These are phyloP conservation scores for Clanis bilineata DNA, from an alignment of 2,888 invertebrate species.

Conservation along the genomic window DNA sequence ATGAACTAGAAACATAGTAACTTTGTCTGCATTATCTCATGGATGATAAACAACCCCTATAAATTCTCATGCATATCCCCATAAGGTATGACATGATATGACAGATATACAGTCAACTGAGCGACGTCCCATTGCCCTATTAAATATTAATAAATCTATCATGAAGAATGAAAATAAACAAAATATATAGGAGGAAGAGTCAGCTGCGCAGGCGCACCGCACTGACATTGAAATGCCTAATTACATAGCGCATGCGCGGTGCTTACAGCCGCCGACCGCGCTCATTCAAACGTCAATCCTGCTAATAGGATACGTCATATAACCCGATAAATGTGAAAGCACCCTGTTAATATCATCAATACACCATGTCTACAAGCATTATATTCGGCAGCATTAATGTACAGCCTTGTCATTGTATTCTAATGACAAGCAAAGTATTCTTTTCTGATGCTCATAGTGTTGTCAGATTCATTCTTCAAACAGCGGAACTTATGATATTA, in stretches of 20 bases:
- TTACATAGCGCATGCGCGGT: slow-evolving; percentile 51
- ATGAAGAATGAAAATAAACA: slow-evolving; percentile 23
- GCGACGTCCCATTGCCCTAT: slow-evolving; percentile 24
- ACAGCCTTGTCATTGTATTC: slow-evolving; percentile 71
- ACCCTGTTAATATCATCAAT: slow-evolving; percentile 21
- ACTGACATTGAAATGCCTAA: slow-evolving; percentile 68
- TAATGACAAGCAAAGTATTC: slow-evolving; percentile 64
- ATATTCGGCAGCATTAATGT: slow-evolving; percentile 32
- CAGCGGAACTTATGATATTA: no score
- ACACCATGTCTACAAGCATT: slow-evolving; percentile 2
- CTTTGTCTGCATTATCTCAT: neutral
- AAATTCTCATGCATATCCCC: neutral
- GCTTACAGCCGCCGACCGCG: slow-evolving; percentile 32
- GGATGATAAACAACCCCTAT: neutral
- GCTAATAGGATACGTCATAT: slow-evolving; percentile 37
- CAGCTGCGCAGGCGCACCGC: slow-evolving; percentile 33
- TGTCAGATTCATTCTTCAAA: no score
- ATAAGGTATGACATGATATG: slow-evolving; percentile 10
- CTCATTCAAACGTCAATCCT: slow-evolving; percentile 66
- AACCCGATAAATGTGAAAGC: slow-evolving; percentile 33
- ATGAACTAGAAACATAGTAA: neutral
- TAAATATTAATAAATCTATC: slow-evolving; percentile 25
- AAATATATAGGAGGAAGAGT: slow-evolving; percentile 26
- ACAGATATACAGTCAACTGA: neutral
- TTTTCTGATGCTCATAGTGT: slow-evolving; percentile 55